Conservation (phyloP, 2,888 invertebrate genomes). For the Chrysolina americana region DNA sequence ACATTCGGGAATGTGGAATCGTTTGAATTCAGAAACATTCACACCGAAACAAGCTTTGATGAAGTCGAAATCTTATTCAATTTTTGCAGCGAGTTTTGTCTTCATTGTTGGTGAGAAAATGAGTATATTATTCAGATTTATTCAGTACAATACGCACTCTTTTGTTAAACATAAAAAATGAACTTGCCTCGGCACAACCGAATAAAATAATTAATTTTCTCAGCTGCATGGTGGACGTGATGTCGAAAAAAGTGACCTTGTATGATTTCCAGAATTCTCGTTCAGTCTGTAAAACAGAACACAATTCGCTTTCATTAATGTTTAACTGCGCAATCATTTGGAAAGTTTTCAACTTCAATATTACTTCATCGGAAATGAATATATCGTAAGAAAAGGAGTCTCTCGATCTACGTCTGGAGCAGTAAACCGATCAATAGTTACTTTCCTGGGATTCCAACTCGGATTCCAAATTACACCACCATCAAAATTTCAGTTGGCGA, state of each 20-base stretch:
- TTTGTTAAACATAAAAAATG: constrained; percentile 30
- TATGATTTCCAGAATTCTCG: background rate
- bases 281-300: background rate
- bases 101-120: constrained; percentile 26
- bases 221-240: background rate
- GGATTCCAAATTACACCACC: constrained; percentile 4
- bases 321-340: constrained; percentile 2
- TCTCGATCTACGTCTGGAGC: background rate
- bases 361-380: constrained; percentile 4
- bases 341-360: background rate
- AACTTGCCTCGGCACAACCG: constrained; percentile 4
- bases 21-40: constrained; percentile 18
- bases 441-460: background rate
- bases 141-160: constrained; percentile 30
- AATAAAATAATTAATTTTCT: constrained; percentile 19
- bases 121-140: constrained; percentile 30
- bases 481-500: constrained; percentile 5
- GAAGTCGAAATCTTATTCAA: constrained; percentile 24
- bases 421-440: background rate
- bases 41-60: constrained; percentile 24
- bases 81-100: constrained; percentile 2
- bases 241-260: background rate
- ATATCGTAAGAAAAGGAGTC: background rate
- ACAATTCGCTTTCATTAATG: background rate
- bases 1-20: constrained; percentile 12